Percentiles rank a stretch among this genome's conserved stretches.
Conservation (phyloP, 2,797 vertebrate genomes). For the Threskiornis aethiopicus region DNA sequence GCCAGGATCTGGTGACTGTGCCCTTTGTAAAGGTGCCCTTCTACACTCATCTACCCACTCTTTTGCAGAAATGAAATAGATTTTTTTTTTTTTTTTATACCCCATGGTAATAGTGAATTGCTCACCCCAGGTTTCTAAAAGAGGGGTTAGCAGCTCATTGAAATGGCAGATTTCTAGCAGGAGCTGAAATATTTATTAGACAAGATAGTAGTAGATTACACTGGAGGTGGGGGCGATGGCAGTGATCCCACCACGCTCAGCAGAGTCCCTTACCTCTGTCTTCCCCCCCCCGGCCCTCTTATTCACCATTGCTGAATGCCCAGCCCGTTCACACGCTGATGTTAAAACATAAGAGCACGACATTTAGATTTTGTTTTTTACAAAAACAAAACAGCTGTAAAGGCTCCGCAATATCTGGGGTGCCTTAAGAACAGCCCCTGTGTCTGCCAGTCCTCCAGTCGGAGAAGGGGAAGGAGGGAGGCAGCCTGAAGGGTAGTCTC, state of each 20-base stretch:
- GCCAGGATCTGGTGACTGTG: not conserved
- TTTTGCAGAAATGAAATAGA: not conserved
- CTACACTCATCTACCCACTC: not conserved
- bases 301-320: not conserved
- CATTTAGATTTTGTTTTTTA: not conserved
- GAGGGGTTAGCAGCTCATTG: not conserved
- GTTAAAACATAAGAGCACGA: not conserved
- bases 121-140: not conserved
- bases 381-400: not conserved
- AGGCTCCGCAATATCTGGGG: not conserved
- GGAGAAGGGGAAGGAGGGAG: not conserved
- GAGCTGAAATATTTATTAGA: not conserved
- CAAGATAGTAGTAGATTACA: not conserved
- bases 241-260: not conserved
- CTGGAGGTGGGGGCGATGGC: not conserved
- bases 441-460: not conserved
- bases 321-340: not conserved
- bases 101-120: not conserved
- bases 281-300: not conserved
- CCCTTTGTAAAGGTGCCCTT: constrained; percentile 9
- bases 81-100: not conserved
- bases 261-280: not conserved
- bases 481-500: constrained; percentile 12
- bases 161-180: not conserved
- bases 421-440: not conserved